These are phyloP conservation scores for Anas platyrhynchos DNA, from an alignment of 2,113 vertebrate species.

Conservation along the genomic window DNA sequence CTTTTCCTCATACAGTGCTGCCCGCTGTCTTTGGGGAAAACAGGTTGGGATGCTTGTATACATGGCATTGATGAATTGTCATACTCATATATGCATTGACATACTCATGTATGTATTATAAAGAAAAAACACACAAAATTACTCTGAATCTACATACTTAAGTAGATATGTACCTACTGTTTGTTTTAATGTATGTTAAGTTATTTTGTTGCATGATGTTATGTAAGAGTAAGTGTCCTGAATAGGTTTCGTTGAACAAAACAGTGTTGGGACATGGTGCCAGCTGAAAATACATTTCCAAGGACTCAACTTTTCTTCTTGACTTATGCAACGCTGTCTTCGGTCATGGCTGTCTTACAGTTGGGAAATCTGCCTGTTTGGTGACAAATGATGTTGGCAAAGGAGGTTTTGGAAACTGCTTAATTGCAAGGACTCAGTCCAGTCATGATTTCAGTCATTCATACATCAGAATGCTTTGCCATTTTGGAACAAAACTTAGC, in stretches of 20 bases:
- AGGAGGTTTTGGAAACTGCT: not conserved
- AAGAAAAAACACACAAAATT: not conserved
- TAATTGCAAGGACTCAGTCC: not conserved
- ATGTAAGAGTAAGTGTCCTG: not conserved
- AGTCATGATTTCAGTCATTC: not conserved
- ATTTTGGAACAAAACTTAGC: not conserved
- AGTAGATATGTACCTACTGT: not conserved
- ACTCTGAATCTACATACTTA: not conserved
- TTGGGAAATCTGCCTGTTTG: constrained; percentile 5
- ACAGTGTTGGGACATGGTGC: not conserved
- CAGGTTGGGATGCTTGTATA: not conserved
- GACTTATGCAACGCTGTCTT: not conserved
- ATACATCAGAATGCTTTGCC: not conserved
- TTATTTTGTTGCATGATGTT: not conserved
- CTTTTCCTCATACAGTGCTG: not conserved
- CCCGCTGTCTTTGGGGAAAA: not conserved
- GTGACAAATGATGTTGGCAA: not conserved
- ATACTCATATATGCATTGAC: not conserved
- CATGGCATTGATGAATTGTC: not conserved
- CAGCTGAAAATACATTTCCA: not conserved
- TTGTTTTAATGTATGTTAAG: not conserved
- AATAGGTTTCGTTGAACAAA: not conserved
- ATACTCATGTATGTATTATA: not conserved
- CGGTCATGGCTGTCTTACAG: not conserved
- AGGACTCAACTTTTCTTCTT: not conserved